A percentile compares a stretch with the other conserved stretches of the same genome.
Evolutionary conservation across 2,797 vertebrate genomes (phyloP).

Genomic region (Darevskia mixta): DNA sequence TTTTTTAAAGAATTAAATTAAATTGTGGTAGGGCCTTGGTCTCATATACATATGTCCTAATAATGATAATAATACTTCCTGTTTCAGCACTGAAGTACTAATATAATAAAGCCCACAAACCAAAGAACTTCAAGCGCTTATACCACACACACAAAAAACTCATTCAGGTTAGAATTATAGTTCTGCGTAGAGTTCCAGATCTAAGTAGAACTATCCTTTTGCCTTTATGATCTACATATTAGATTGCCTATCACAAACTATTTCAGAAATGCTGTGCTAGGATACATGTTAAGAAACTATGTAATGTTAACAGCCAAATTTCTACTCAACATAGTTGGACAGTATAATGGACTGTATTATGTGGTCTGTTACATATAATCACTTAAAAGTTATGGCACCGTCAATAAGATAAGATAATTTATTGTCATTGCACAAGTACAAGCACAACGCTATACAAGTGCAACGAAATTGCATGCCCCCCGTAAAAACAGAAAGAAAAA

Average conservation of each 20-base stretch:
- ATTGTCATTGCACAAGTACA: too few species aligned
- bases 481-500: too few species aligned
- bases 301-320: not conserved
- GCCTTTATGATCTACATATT: not conserved
- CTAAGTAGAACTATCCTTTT: not conserved
- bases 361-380: not conserved
- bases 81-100: not conserved
- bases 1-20: not conserved
- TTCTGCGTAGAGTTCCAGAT: not conserved
- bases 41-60: not conserved
- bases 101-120: not conserved
- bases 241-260: not conserved
- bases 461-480: too few species aligned
- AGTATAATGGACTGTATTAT: not conserved
- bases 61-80: not conserved
- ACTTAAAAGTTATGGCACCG: not conserved
- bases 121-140: not conserved
- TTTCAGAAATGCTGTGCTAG: not conserved
- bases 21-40: not conserved
- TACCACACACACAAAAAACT: not conserved
- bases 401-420: too few species aligned
- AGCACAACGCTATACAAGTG: too few species aligned
- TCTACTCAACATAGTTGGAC: not conserved
- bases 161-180: not conserved
- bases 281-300: not conserved